These are phyloP conservation scores for Campaea margaritaria DNA, from an alignment of 2,888 invertebrate species.

Conservation along the genomic window DNA sequence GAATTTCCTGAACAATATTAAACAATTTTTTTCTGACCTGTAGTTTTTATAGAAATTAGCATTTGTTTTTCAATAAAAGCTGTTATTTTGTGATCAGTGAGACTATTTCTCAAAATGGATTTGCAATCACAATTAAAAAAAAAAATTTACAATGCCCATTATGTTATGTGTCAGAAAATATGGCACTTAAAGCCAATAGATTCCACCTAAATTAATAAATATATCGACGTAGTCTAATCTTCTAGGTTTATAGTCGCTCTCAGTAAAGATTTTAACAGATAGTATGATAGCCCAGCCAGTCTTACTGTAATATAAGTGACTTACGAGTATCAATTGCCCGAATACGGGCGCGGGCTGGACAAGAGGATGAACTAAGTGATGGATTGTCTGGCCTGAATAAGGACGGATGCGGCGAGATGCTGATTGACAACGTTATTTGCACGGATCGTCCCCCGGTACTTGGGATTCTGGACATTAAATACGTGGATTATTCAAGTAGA, in stretches of 20 bases:
- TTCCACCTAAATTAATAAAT: neutral
- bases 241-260: neutral
- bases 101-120: too few species aligned
- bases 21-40: too few species aligned
- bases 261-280: too few species aligned
- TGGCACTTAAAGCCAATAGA: too few species aligned
- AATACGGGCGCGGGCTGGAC: constrained; percentile 35
- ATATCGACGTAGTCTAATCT: neutral
- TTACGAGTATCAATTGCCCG: constrained; percentile 25
- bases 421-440: constrained; percentile 30
- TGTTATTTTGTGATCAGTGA: too few species aligned
- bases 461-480: neutral
- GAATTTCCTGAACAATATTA: too few species aligned
- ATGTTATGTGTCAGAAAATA: too few species aligned
- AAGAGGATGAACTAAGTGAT: constrained; percentile 22
- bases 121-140: too few species aligned
- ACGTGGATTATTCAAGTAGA: too few species aligned
- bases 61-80: too few species aligned
- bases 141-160: too few species aligned
- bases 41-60: too few species aligned
- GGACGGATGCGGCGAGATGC: constrained; percentile 26
- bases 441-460: neutral
- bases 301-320: constrained; percentile 14
- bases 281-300: neutral
- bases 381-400: constrained; percentile 23